Percentiles rank a stretch among this genome's conserved stretches.
Evolutionary conservation across 1,140 invertebrate genomes (phyloP).

Genomic region (Procambarus virginalis): DNA sequence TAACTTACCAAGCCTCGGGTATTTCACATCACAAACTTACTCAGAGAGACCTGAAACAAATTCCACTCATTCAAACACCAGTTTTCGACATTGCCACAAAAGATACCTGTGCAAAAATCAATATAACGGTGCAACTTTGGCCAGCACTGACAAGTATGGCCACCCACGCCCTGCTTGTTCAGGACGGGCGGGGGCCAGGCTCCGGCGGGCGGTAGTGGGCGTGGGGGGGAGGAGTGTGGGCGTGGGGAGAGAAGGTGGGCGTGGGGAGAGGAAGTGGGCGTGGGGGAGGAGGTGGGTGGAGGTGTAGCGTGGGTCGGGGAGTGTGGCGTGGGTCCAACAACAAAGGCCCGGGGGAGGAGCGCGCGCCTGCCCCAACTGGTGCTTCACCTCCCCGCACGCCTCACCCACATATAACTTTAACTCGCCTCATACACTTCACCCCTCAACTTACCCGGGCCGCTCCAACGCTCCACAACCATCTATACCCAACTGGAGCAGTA

Average conservation of each 20-base stretch:
- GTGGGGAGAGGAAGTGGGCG: background rate
- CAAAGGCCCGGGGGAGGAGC: constrained; percentile 28
- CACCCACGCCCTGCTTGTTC: background rate
- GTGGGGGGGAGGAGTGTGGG: background rate
- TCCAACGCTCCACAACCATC: background rate
- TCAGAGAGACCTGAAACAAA: no score
- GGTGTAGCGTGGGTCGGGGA: background rate
- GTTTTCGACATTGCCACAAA: background rate
- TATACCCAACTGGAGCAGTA: background rate
- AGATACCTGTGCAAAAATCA: background rate
- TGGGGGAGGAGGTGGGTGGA: background rate
- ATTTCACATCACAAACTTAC: no score
- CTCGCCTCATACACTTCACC: background rate
- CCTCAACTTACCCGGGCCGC: background rate
- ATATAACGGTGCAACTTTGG: background rate
- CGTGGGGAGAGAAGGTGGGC: background rate
- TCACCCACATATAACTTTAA: background rate
- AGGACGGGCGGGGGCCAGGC: no score
- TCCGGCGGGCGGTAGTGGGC: background rate
- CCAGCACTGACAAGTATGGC: background rate
- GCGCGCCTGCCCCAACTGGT: background rate
- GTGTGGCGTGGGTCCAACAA: constrained; percentile 13
- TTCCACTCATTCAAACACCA: no score
- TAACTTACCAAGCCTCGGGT: no score
- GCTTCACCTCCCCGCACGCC: background rate